phyloP scores from a whole-genome alignment of 1,140 invertebrate genomes.

The Trichonephila inaurata region DNA sequence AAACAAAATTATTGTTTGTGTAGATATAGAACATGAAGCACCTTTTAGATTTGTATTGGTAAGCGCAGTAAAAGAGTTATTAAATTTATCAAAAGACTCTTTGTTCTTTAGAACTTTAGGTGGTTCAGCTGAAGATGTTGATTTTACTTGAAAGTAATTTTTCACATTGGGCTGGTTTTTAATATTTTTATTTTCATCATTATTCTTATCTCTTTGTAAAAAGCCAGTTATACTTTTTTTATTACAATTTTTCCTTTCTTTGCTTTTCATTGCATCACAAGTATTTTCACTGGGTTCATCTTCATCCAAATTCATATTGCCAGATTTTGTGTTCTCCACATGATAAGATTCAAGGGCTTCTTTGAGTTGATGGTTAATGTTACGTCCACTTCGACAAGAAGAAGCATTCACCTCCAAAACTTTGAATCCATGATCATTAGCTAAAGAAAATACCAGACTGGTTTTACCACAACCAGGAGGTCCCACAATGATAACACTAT shows the following conservation, averaged over 20 bases:
- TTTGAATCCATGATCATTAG: constrained; percentile 90
- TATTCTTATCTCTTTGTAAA: constrained; percentile 44
- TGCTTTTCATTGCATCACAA: not conserved
- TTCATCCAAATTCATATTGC: not conserved
- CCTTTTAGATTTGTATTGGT: not conserved
- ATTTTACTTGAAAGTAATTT: constrained; percentile 18
- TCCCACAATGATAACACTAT: constrained; percentile 89
- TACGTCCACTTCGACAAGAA: constrained; percentile 89
- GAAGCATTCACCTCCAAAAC: constrained; percentile 96
- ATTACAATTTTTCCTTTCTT: not conserved
- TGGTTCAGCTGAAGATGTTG: not conserved
- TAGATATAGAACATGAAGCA: constrained; percentile 50
- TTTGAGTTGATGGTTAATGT: constrained; percentile 90
- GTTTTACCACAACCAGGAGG: constrained; percentile 94
- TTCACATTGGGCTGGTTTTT: not conserved
- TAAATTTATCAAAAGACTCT: not conserved
- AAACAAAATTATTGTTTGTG: constrained; percentile 89
- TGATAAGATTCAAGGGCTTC: constrained; percentile 95
- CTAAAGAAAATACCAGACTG: constrained; percentile 91
- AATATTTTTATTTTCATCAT: not conserved
- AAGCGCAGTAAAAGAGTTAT: not conserved
- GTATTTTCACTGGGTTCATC: not conserved
- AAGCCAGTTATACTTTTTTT: not conserved
- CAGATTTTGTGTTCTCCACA: constrained; percentile 78
- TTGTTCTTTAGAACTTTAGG: not conserved